Base-by-base conservation (phyloP, 2,888 invertebrate genomes). In the Endotricha flammealis region DNA sequence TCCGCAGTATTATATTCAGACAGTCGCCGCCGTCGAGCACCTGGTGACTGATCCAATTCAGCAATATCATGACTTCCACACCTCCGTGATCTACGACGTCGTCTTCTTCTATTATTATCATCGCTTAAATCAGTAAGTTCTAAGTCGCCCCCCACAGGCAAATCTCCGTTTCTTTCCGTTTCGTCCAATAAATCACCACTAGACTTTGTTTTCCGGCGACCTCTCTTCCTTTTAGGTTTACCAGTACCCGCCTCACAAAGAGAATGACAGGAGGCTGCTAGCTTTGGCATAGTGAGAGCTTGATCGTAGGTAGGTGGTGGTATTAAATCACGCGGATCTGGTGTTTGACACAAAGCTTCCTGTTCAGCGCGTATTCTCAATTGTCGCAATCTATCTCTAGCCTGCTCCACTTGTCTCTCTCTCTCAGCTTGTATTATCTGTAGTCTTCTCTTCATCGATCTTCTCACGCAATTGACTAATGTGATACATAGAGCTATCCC, bases 261-360 rank as follows among this genome's bases (percentile, higher is more conserved):
- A 0, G 90, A 90, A 50, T 89, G 88, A 53, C 87, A 88, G 0
- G 91, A 91, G 2, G 87, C 68, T 50, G 90, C 90, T 23, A 92
- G 56, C 59, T 91, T 90, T 1, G 93, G 92, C 90, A 94, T 91
- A 11, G 90, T 87, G 37, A 94, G 82, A 17, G 94, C 94, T 76
- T 93, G 94, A 53, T 91, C 91, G 56, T 94, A 94, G 2, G 91
- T 91, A 0, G 94, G 94, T 22, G 93, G 91, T 39, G 90, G 88
- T 16, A 91, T 85, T 32, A 90, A 64, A 71, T 93, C 93, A 49
- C 92, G 87, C 0, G 90, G 90, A 66, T 92, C 92, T 4, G 92
- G 90, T 12, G 91, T 90, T 57, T 90, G 92, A 33, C 87, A 79
- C 8, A 88, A 72, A 9, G 86, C 86, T 48, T 89, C 88, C 46